Evolutionary conservation across 2,888 invertebrate genomes (phyloP), one percentile per base, ranked within the genome.

Genomic region (Cheilosia grossa): DNA sequence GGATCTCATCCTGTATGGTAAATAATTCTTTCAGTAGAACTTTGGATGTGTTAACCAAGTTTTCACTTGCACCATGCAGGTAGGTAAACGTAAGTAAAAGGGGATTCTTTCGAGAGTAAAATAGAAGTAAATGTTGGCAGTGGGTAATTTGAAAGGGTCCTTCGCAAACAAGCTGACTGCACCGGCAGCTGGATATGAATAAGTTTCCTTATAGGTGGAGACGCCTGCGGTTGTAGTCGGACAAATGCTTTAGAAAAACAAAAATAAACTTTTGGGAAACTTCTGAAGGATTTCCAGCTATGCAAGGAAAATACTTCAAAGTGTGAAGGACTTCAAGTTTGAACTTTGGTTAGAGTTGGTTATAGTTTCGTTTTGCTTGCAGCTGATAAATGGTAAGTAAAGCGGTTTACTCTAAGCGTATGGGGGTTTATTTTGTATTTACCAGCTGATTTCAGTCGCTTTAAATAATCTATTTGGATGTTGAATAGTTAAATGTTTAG

Each of bases 131-230:
- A 67, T 53, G 54, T 42, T 67, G 10, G 44, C 51, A 51, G 9
- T 53, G 40, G 24, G 42, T 67, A 67, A 24, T 67, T 67, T 51
- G 54, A 67, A 67, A 67, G 27, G 53, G 66, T 53, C 53, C n/a
- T 53, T 13, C 30, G 40, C 27, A 44, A 54, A 19, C 40, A 67
- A 15, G 49, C 21, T 33, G 7, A 37, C 44, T 49, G 21, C 42
- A 40, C 27, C 17, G n/a, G 24, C 10, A 42, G 33, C 9, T 51
- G 21, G 63, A 47, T 63, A 15, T 53, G 66, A 53, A 66, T 53
- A 19, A 42, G 42, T 27, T 24, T 67, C 37, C 9, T 40, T 15
- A 24, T 24, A 13, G 53, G 53, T 15, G n/a, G 53, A 4, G 27
- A 15, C 6, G 33, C 49, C 33, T 49, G n/a, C 1, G n/a, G 37